phyloP scores from a whole-genome alignment of 1,140 invertebrate genomes.

The Gerris buenoi region DNA sequence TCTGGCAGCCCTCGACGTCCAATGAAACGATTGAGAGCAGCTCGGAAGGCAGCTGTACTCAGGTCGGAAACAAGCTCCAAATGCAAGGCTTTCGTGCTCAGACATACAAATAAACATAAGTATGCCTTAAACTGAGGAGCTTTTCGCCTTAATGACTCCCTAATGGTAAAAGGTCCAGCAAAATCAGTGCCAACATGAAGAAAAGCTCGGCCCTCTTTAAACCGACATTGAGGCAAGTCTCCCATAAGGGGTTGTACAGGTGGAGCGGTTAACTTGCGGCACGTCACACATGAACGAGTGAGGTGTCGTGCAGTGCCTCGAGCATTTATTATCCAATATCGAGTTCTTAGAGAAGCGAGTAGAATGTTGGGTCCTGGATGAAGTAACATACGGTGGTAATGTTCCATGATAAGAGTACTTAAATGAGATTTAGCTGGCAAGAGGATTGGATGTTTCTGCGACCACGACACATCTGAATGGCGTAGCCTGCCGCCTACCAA shows the following conservation, averaged over 20 bases:
- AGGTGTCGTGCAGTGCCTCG: conserved; percentile 5
- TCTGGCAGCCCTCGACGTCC: conserved; percentile 14
- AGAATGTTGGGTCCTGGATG: conserved; percentile 9
- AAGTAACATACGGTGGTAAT: neutral
- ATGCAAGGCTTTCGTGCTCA: conserved; percentile 23
- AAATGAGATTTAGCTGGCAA: neutral
- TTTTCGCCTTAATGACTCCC: neutral
- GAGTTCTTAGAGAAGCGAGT: conserved; percentile 24
- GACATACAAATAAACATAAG: conserved; percentile 23
- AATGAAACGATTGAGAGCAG: conserved; percentile 22
- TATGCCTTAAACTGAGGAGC: conserved; percentile 9
- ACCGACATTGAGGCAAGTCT: conserved; percentile 14
- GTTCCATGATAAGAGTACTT: neutral
- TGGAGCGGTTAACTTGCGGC: conserved; percentile 9
- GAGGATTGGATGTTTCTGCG: neutral
- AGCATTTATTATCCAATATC: conserved; percentile 19
- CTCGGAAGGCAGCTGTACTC: conserved; percentile 20
- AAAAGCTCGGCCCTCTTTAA: conserved; percentile 13
- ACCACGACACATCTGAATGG: neutral
- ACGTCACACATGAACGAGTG: conserved; percentile 13
- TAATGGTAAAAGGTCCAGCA: conserved; percentile 17
- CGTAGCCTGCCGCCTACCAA: neutral
- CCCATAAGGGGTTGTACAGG: conserved; percentile 13
- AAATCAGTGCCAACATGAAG: conserved; percentile 19
- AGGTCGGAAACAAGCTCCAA: conserved; percentile 23